Conservation (phyloP, 2,113 vertebrate species). For the Nymphicus hollandicus region DNA sequence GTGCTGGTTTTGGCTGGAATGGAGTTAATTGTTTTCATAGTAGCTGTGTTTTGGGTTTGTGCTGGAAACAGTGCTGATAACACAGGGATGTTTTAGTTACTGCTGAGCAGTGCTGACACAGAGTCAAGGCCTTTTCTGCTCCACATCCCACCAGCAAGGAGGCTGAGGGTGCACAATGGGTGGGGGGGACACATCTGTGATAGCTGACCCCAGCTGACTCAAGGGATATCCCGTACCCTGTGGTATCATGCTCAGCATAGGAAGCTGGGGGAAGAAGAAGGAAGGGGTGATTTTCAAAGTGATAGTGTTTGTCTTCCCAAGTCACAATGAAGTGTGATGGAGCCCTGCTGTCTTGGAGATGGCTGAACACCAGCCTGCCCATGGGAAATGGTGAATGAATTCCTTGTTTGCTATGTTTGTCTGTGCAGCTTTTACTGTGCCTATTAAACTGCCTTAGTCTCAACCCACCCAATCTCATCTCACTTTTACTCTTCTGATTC, state of each 20-base stretch:
- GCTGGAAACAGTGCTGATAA: background rate
- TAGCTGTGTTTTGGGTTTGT: background rate
- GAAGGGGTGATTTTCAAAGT: background rate
- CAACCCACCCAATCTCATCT: background rate
- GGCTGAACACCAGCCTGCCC: background rate
- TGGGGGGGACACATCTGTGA: background rate
- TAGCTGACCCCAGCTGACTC: background rate
- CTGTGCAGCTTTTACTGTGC: background rate
- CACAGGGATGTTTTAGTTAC: background rate
- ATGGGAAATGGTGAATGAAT: background rate
- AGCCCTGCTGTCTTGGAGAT: background rate
- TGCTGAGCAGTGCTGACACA: background rate
- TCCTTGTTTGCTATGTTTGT: background rate
- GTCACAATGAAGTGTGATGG: background rate
- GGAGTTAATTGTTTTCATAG: no score
- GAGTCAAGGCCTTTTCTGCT: background rate
- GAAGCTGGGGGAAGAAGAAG: background rate
- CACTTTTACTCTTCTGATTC: background rate
- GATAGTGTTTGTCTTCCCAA: background rate
- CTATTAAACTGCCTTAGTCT: background rate
- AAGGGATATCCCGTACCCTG: background rate
- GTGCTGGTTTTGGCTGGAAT: background rate
- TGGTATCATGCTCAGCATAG: no score
- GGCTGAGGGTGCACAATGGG: background rate
- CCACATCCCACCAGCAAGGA: background rate